Base-by-base conservation (phyloP, 2,888 invertebrate genomes). In the Beris chalybata region DNA sequence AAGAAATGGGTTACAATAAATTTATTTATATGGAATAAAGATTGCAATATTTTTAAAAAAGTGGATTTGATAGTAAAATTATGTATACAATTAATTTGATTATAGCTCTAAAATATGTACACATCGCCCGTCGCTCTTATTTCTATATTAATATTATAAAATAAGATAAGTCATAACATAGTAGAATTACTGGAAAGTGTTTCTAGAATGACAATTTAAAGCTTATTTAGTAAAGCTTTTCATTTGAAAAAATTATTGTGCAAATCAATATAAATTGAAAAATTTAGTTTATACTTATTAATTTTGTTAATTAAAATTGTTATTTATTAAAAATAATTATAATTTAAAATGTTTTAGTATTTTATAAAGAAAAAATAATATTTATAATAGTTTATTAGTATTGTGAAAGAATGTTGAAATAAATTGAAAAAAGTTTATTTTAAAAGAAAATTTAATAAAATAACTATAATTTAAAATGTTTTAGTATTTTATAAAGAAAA, bases 41-140 rank as follows among this genome's bases (percentile, higher is more conserved):
- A 22, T 22, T 22, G 82, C 83, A 80, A 83, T 79, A 79, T 71
- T 80, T 80, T 76, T 77, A 78, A 83, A 74, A 87, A 87, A 75
- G 77, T 84, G 86, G 86, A 87, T 87, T 88, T 87, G 84, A 85
- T 81, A 83, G 85, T 87, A 87, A 87, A 84, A 82, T 83, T 75
- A 73, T 75, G 74, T 70, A 75, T 74, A 76, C 79, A 75, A 76
- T 74, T 22, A 22, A 22, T 22, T 22, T 22, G 22, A 22, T 22
- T 22, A 22, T 22, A 22, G 22, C 22, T 22, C 85, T 87, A 83
- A 84, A 84, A 84, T 86, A 87, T 87, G 88, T 84, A 89, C 89
- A 89, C 84, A 90, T 88, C 86, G 89, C 89, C 89, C 89, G 88
- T 89, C 88, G 82, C 86, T 88, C 86, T 87, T 86, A 83, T 83